Percentiles rank a stretch among this genome's conserved stretches.
Evolutionary conservation across 2,113 vertebrate species (phyloP).

Genomic region (Antigone vipio): DNA sequence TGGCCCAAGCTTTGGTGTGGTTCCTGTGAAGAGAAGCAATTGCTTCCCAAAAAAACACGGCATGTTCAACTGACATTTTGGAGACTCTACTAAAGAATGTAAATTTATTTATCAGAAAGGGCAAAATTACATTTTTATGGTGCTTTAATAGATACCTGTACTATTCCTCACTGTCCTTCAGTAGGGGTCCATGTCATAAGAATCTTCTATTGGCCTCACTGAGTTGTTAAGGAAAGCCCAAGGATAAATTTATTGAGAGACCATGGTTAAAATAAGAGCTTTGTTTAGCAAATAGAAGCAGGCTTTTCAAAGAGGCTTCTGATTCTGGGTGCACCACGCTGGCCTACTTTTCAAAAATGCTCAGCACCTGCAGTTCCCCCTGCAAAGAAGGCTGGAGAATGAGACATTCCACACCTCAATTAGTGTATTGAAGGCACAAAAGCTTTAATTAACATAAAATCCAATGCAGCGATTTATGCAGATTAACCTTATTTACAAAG

Average conservation of each 20-base stretch:
- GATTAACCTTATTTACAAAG: conserved; percentile 37
- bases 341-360: conserved; percentile 24
- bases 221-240: not conserved
- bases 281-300: conserved; percentile 48
- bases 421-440: conserved; percentile 40
- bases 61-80: not conserved
- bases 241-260: not conserved
- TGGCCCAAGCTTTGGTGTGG: not conserved
- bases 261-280: conserved; percentile 9
- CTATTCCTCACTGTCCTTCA: not conserved
- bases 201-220: not conserved
- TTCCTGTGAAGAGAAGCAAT: not conserved
- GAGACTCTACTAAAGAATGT: not conserved
- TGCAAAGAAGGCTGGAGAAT: not conserved
- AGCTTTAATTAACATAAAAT: conserved; percentile 43
- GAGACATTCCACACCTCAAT: conserved; percentile 41
- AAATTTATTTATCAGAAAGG: not conserved
- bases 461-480: conserved; percentile 25
- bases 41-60: not conserved
- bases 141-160: not conserved
- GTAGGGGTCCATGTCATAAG: not conserved
- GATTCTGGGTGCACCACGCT: conserved; percentile 7
- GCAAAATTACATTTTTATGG: not conserved
- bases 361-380: conserved; percentile 25
- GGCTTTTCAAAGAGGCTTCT: conserved; percentile 6